Evolutionary conservation across 2,888 invertebrate genomes (phyloP), one percentile per base, ranked within the genome.

Genomic region (Drosophila conformis): DNA sequence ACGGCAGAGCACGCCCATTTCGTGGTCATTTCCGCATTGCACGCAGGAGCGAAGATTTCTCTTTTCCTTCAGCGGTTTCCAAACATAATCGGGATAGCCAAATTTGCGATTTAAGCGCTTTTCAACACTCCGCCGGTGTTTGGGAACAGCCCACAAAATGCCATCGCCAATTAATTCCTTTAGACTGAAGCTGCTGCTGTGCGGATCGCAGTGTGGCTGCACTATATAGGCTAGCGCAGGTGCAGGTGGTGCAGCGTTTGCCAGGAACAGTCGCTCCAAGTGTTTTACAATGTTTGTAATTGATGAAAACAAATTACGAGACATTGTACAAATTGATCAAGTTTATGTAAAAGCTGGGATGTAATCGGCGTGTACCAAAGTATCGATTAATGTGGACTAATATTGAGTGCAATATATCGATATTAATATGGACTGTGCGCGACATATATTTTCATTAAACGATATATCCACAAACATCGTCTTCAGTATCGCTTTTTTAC

Each of bases 21-120:
- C 96, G 92, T 97, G 95, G 93, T 96, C 95, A 92, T 97, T 95
- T 1, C 99, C 99, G 93, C 99, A 99, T 53, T 95, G 95, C 74
- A 95, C 94, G 90, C 99, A 99, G 0, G 95, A 94, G 75, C 96
- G 93, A 36, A 99, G 94, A 92, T 96, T 95, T 5, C 94, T 96
- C 91, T 96, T 97, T 0, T 96, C 96, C 31, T 94, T 94, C 18
- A 96, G 90, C 73, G 96, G 94, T 93, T 98, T 97, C 94, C 95
- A 95, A 15, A 94, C 92, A 91, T 95, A 95, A 0, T 96, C 94
- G 0, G 95, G 95, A 48, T 91, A 77, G 0, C 97, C 97, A 92
- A 94, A 97, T 93, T 95, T 97, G 54, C 98, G 94, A 52, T 94
- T 96, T 81, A 94, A 92, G 70, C 97, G 94, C 91, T 94, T 96